Evolutionary conservation across 2,888 invertebrate species (phyloP).

Genomic region (Pandemis heparana): DNA sequence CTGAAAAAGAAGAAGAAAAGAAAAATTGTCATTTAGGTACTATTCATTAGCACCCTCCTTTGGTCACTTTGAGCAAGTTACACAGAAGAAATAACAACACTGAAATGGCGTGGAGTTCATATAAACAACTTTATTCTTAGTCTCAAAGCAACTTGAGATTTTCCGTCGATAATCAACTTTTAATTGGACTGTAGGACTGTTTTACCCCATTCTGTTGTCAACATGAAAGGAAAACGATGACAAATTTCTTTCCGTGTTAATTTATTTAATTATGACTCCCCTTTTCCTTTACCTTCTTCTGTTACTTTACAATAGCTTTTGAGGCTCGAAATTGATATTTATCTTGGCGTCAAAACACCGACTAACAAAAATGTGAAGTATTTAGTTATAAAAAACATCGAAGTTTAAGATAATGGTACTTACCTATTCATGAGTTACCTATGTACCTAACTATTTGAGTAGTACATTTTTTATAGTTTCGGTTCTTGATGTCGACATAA

Average conservation of each 20-base stretch:
- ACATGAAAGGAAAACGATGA: conserved; percentile 64
- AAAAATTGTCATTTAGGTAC: background rate
- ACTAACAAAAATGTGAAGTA: background rate
- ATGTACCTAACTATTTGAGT: no score
- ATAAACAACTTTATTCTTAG: conserved; percentile 5
- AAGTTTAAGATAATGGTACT: no score
- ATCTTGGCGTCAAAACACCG: background rate
- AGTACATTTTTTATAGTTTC: no score
- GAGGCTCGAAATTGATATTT: background rate
- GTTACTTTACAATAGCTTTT: background rate
- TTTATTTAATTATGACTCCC: conserved; percentile 70
- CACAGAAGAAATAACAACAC: background rate
- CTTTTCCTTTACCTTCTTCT: conserved; percentile 41
- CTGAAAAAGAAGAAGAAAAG: no score
- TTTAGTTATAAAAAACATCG: background rate
- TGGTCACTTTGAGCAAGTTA: background rate
- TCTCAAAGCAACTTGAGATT: conserved; percentile 14
- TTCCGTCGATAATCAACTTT: conserved; percentile 50
- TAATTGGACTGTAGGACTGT: conserved; percentile 57
- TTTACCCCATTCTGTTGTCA: conserved; percentile 52
- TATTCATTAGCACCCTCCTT: background rate
- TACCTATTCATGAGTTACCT: no score
- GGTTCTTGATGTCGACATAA: no score
- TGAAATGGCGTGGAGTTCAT: background rate
- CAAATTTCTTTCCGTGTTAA: conserved; percentile 69